Conservation (phyloP, 2,797 vertebrate genomes). For the Nyctalus aviator region DNA sequence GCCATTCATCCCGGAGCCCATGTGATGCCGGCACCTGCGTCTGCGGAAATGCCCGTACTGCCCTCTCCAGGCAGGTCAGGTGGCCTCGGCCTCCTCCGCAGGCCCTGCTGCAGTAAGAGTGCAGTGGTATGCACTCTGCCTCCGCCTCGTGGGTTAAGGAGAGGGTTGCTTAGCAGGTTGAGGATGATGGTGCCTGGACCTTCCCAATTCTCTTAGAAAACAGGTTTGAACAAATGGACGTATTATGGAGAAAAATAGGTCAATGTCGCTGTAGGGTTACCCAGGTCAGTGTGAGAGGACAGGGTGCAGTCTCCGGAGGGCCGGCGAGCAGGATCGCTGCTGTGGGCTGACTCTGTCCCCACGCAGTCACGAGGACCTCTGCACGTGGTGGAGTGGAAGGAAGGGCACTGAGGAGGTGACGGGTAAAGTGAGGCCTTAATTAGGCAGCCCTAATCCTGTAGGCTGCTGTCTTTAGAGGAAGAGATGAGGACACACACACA, state of each 20-base stretch:
- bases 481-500: not conserved
- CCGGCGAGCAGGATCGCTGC: rapidly evolving
- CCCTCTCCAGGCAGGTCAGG: not conserved
- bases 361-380: rapidly evolving
- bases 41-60: conserved; percentile 42
- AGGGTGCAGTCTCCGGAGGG: not conserved
- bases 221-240: not conserved
- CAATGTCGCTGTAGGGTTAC: no score
- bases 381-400: not conserved
- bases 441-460: not conserved
- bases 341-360: not conserved
- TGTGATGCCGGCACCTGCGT: not conserved
- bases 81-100: not conserved
- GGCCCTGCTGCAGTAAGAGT: not conserved
- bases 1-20: no score
- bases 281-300: not conserved
- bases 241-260: not conserved
- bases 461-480: not conserved
- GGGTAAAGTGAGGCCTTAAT: rapidly evolving
- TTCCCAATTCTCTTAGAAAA: not conserved
- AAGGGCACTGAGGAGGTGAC: not conserved
- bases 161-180: not conserved
- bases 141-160: not conserved
- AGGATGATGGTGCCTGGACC: not conserved
- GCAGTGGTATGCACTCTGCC: not conserved